Evolutionary conservation across 2,888 invertebrate genomes (phyloP).

Genomic region (Epinotia nisella): DNA sequence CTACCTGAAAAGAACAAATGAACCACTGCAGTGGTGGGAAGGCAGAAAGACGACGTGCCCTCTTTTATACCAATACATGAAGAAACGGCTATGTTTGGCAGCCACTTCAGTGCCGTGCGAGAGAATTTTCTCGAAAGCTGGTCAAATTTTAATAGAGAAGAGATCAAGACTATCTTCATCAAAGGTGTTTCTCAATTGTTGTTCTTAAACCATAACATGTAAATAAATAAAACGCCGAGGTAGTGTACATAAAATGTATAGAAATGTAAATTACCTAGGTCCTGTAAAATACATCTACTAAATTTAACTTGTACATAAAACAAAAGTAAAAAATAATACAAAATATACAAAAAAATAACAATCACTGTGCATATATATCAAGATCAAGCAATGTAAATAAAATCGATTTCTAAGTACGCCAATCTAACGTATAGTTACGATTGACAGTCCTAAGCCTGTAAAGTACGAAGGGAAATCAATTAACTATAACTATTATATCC

Average conservation of each 20-base stretch:
- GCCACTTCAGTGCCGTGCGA: conserved; percentile 16
- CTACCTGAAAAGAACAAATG: not conserved
- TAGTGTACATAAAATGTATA: not conserved
- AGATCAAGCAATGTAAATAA: too few relatives aligned
- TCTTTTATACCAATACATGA: conserved; percentile 8
- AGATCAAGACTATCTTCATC: not conserved
- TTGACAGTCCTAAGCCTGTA: too few relatives aligned
- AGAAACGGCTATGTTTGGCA: conserved; percentile 14
- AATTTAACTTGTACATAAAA: too few relatives aligned
- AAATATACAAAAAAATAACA: too few relatives aligned
- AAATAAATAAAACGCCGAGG: not conserved
- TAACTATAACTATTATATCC: too few relatives aligned
- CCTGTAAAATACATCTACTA: too few relatives aligned
- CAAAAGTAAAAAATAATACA: too few relatives aligned
- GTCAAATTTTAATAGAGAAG: conserved; percentile 7
- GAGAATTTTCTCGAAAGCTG: conserved; percentile 18
- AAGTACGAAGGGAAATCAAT: too few relatives aligned
- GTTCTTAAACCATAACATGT: conserved; percentile 8
- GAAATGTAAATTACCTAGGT: not conserved
- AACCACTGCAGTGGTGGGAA: conserved; percentile 13
- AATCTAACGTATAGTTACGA: too few relatives aligned
- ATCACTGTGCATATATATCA: too few relatives aligned
- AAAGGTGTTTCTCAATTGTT: conserved; percentile 13
- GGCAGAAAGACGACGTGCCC: conserved; percentile 1
- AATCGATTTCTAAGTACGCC: too few relatives aligned